Evolutionary conservation across 2,888 invertebrate genomes (phyloP).

Genomic region (Rhagium mordax): DNA sequence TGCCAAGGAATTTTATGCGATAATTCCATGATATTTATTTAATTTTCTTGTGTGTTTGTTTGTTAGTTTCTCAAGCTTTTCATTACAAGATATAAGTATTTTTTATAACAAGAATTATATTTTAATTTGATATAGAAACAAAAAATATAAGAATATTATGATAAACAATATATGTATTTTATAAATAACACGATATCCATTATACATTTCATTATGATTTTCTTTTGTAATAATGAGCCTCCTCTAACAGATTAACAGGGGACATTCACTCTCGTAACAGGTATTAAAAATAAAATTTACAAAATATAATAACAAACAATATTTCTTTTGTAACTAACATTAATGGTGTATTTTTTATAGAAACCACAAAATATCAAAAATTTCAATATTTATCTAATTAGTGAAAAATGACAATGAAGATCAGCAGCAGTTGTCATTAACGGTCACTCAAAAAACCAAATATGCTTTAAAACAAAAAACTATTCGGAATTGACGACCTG

Average conservation of each 20-base stretch:
- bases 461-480: no score
- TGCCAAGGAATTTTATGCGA: no score
- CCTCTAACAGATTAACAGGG: background rate
- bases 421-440: no score
- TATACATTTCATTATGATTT: background rate
- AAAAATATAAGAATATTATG: background rate
- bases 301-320: background rate
- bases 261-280: background rate
- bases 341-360: slow-evolving; percentile 30
- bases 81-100: background rate
- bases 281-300: slow-evolving; percentile 9
- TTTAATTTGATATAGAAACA: background rate
- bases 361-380: slow-evolving; percentile 5
- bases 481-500: no score
- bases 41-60: no score
- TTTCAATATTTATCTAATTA: no score
- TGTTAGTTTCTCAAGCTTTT: background rate
- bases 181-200: background rate
- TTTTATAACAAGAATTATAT: background rate
- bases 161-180: background rate
- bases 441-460: no score
- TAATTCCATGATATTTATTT: no score
- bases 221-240: background rate
- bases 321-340: background rate
- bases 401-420: no score